Evolutionary conservation across 2,797 vertebrate genomes (phyloP).

Genomic region (Leptatherina wallacei): DNA sequence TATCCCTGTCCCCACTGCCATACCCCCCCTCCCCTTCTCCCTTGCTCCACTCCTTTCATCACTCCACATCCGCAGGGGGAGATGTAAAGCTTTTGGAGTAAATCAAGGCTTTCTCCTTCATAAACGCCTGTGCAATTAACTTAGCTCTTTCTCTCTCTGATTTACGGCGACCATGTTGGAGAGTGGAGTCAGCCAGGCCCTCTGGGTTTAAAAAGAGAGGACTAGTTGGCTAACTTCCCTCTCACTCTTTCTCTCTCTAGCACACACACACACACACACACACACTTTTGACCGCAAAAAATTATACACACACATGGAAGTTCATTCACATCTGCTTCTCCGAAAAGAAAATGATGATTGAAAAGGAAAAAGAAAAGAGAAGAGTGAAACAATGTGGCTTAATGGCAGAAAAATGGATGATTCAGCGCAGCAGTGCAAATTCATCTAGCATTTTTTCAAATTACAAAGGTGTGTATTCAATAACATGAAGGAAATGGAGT

Average conservation of each 20-base stretch:
- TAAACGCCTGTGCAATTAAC: conserved; percentile 77
- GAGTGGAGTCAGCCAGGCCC: conserved; percentile 65
- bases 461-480: conserved; percentile 23
- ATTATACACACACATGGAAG: conserved; percentile 30
- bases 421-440: conserved; percentile 24
- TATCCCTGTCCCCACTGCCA: conserved; percentile 47
- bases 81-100: conserved; percentile 74
- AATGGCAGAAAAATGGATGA: conserved; percentile 48
- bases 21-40: conserved; percentile 28
- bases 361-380: conserved; percentile 53
- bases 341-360: conserved; percentile 62
- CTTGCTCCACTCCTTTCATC: conserved; percentile 62
- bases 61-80: conserved; percentile 66
- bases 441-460: conserved; percentile 24
- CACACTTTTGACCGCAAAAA: conserved; percentile 28
- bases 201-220: conserved; percentile 68
- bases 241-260: conserved; percentile 5
- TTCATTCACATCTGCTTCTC: conserved; percentile 68
- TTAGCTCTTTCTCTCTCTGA: conserved; percentile 68
- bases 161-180: conserved; percentile 70
- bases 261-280: background rate
- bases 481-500: conserved; percentile 13
- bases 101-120: conserved; percentile 76
- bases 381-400: conserved; percentile 56
- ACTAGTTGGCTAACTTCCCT: conserved; percentile 58